A percentile compares a stretch with the other conserved stretches of the same genome.
Evolutionary conservation across 2,113 vertebrate genomes (phyloP).

Genomic region (Ptychochromis oligacanthus): DNA sequence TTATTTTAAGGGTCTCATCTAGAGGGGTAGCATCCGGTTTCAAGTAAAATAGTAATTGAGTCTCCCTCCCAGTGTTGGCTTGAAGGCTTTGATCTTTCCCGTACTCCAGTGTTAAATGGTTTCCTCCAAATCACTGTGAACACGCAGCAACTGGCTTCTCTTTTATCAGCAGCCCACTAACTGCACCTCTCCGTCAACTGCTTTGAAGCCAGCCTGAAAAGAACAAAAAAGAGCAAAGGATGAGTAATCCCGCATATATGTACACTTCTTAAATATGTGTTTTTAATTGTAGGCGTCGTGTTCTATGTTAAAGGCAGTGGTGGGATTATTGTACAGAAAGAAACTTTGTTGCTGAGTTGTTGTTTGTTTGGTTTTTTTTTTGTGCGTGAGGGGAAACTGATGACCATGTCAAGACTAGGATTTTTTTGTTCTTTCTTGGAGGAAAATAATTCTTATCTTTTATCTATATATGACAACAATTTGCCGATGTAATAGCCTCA

Average conservation of each 20-base stretch:
- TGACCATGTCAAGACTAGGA: background rate
- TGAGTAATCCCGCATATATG: background rate
- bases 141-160: slow-evolving; percentile 58
- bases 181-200: slow-evolving; percentile 32
- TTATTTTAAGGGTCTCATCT: slow-evolving; percentile 45
- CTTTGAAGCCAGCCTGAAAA: slow-evolving; percentile 61
- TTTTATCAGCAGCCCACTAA: slow-evolving; percentile 65
- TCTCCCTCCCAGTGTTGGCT: slow-evolving; percentile 41
- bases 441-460: background rate
- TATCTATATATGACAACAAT: background rate
- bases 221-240: slow-evolving; percentile 16
- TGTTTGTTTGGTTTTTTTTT: too few species aligned
- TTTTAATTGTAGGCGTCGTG: background rate
- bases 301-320: background rate
- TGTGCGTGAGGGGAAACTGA: background rate
- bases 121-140: slow-evolving; percentile 61
- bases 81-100: slow-evolving; percentile 71
- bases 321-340: background rate
- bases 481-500: slow-evolving; percentile 16
- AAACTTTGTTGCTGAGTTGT: background rate
- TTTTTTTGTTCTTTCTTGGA: background rate
- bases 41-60: slow-evolving; percentile 70
- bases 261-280: background rate
- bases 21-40: slow-evolving; percentile 51
- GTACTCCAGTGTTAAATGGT: slow-evolving; percentile 63